These are phyloP conservation scores for Drosophila sp. DNA, from an alignment of 1,140 invertebrate species.

Conservation along the genomic window DNA sequence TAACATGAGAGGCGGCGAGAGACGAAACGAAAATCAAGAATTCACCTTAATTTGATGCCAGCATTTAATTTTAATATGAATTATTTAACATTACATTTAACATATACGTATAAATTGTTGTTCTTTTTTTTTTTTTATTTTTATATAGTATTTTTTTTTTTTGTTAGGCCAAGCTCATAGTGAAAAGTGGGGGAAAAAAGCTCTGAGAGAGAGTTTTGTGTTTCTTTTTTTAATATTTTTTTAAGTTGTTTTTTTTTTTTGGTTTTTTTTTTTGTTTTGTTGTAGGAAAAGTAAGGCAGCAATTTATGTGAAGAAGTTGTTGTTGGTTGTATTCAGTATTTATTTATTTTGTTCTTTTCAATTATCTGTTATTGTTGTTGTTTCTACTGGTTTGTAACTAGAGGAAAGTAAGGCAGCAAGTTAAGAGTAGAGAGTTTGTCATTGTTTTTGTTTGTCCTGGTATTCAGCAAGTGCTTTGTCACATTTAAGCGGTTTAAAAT, in stretches of 20 bases:
- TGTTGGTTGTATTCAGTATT: conserved; percentile 31
- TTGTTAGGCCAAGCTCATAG: conserved; percentile 66
- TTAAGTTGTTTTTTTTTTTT: conserved; percentile 19
- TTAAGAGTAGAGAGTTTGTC: conserved; percentile 63
- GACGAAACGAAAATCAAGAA: conserved; percentile 33
- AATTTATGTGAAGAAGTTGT: conserved; percentile 65
- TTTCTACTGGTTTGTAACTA: conserved; percentile 53
- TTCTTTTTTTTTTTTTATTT: conserved; percentile 29
- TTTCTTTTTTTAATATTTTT: conserved; percentile 12
- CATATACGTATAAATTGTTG: conserved; percentile 43
- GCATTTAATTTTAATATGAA: conserved; percentile 54
- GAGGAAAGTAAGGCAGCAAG: conserved; percentile 76
- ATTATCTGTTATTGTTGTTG: conserved; percentile 16
- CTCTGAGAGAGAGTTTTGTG: conserved; percentile 43
- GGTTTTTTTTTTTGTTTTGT: conserved; percentile 33
- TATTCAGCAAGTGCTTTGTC: conserved; percentile 78
- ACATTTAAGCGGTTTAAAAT: conserved; percentile 68
- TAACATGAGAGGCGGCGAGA: conserved; percentile 21
- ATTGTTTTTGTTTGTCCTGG: conserved; percentile 44
- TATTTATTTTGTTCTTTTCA: conserved; percentile 32
- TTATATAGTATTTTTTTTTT: conserved; percentile 21
- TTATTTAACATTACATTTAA: conserved; percentile 66
- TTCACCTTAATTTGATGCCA: conserved; percentile 32
- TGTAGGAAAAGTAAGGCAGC: conserved; percentile 74
- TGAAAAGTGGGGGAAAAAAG: conserved; percentile 64